Conservation (phyloP, 2,113 vertebrate species). For the Phyllostomus discolor region DNA sequence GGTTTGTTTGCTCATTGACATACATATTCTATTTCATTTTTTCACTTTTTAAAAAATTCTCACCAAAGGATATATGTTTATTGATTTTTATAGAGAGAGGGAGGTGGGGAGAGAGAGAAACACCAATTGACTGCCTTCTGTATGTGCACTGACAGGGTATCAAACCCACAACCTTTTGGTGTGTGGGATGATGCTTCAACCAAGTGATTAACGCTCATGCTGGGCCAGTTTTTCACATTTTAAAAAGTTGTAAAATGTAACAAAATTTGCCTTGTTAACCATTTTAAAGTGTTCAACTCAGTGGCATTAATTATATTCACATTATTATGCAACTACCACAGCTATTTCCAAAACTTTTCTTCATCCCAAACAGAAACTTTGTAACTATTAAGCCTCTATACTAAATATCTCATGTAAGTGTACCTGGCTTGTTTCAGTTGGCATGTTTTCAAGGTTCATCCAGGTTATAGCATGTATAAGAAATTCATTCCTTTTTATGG, state of each 20-base stretch:
- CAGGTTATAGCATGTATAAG: neutral
- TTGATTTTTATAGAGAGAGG: no score
- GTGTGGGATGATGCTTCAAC: no score
- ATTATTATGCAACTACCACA: neutral
- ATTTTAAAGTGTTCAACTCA: constrained; percentile 24
- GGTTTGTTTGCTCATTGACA: neutral
- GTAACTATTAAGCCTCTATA: neutral
- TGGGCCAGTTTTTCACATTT: neutral
- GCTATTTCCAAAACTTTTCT: neutral
- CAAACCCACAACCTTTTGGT: no score
- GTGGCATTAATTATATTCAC: neutral
- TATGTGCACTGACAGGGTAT: no score
- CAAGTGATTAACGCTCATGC: no score
- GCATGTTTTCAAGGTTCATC: neutral
- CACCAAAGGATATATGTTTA: no score
- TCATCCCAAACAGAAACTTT: neutral
- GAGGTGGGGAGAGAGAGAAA: no score
- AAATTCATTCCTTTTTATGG: neutral
- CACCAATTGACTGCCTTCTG: no score
- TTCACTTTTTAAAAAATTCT: neutral
- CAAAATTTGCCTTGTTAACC: neutral
- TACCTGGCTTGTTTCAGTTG: neutral
- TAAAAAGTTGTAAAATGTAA: neutral
- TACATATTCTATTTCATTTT: neutral
- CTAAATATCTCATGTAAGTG: neutral